Percentiles rank a stretch among this genome's conserved stretches.
These are phyloP conservation scores for Anoplolepis gracilipes DNA, from an alignment of 1,140 invertebrate species.

Conservation along the genomic window DNA sequence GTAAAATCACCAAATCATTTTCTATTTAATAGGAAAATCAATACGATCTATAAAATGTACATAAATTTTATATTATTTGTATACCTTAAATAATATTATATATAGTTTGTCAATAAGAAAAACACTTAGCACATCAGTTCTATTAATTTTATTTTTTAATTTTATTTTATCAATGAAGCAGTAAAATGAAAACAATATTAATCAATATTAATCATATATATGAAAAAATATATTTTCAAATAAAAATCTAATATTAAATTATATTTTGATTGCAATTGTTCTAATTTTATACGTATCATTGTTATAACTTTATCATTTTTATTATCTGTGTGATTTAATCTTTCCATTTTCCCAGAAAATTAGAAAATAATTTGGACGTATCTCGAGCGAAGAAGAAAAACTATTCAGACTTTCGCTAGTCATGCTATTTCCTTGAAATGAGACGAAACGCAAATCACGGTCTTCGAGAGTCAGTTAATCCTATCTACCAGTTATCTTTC, in stretches of 20 bases:
- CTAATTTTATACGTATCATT: neutral
- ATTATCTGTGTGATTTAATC: neutral
- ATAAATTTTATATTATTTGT: neutral
- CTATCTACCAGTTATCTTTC: no score
- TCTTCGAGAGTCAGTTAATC: constrained; percentile 34
- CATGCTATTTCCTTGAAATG: constrained; percentile 19
- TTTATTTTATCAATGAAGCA: neutral
- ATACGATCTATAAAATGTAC: neutral
- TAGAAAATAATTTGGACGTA: neutral
- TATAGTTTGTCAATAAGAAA: neutral
- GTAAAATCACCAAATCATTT: neutral
- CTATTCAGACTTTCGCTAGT: neutral
- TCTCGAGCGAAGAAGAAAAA: neutral
- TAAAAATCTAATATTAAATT: neutral
- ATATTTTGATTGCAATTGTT: neutral
- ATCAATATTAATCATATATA: no score
- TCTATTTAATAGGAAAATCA: neutral
- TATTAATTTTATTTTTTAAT: constrained; percentile 2
- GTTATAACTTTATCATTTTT: neutral
- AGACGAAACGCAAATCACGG: constrained; percentile 18
- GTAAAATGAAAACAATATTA: neutral
- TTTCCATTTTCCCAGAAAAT: neutral
- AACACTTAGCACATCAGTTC: neutral
- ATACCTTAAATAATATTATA: neutral
- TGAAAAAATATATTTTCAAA: neutral